Evolutionary conservation across 2,113 vertebrate species (phyloP), one percentile per base, ranked within the genome.

Genomic region (Scolopax mira): DNA sequence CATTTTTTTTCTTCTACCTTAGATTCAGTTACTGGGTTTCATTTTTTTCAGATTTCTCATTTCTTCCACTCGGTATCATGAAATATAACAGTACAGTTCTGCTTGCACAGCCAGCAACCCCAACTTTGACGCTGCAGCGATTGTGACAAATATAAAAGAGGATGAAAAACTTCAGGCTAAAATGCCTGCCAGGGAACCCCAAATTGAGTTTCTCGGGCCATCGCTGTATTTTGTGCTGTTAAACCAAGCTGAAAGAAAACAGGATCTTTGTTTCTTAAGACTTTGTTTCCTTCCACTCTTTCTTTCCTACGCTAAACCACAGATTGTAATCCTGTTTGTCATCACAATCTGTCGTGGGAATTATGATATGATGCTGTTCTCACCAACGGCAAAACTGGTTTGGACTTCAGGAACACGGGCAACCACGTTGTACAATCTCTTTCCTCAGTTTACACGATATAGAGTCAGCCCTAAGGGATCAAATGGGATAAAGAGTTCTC

Each of bases 211-310:
- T 55, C 71, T 72, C 67, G 64, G 14, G 54, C 37, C 18, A 19
- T 62, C 25, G n/a, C 13, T 85, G 70, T 78, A 84, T 64, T 92
- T 89, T 71, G 55, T 60, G 8, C 69, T 64, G 15, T 83, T 83
- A 80, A 85, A 84, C 51, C 42, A 49, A 39, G 7, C 39, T 74
- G 48, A 73, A 65, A 93, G 46, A 83, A 95, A 93, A 83, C 72
- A 95, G 72, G 72, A 77, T 64, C 90, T 96, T 91, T 90, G 72
- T 80, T 94, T 91, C 75, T 67, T 93, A 91, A 67, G 79, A 83
- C 67, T 82, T 85, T 46, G 69, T 71, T 97, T 96, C 94, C 93
- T 96, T 96, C 92, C 83, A 55, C 82, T 95, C 15, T 88, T 96
- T 95, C 94, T 97, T 96, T 87, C 67, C 71, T 91, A 58, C 28